Base-by-base conservation (phyloP, 2,888 invertebrate genomes). In the Chrysolina haemoptera region DNA sequence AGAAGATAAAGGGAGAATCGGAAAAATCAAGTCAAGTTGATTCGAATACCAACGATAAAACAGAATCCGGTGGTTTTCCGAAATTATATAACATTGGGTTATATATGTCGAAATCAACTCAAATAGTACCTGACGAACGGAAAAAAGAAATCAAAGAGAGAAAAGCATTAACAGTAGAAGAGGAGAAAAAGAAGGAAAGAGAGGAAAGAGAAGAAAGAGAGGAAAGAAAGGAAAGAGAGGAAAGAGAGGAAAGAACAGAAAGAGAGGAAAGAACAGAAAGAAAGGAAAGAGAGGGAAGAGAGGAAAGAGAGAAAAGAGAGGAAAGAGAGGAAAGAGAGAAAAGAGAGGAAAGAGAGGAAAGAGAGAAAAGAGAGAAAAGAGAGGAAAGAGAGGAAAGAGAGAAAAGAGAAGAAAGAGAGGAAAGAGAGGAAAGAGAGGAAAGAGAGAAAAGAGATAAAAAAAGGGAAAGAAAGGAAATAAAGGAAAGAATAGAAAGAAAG, bases 11-110 rank as follows among this genome's bases (percentile, higher is more conserved):
- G 27, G n/a, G 6, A 16, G 16, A 59, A 35, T 35, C 1, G 1
- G 59, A 59, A 5, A 59, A 59, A 59, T 27, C 35, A 27, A 35
- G 27, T 3, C 59, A 59, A 2, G 27, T 1, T 35, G 22, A 14
- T 27, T 35, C 35, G 0, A 35, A 59, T 35, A n/a, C 22, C n/a
- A 59, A 2, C 5, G 59, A n/a, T n/a, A 12, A 66, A 18, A 48
- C 63, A 40, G 18, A 40, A 20, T 16, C 20, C 2, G 14, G 53
- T 2, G 53, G 53, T 18, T 14, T 11, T 55, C 53, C 50, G 0
- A 67, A 67, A 53, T 18, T 67, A 14, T 41, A 53, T 18, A 67
- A 67, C n/a, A 67, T 67, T n/a, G 67, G 67, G 6, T 41, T 67
- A 11, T 67, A 53, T 55, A 18, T 16, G 12, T 40, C 67, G 53